phyloP scores from a whole-genome alignment of 2,797 vertebrate species.

The Spinibarbus caldwelli region DNA sequence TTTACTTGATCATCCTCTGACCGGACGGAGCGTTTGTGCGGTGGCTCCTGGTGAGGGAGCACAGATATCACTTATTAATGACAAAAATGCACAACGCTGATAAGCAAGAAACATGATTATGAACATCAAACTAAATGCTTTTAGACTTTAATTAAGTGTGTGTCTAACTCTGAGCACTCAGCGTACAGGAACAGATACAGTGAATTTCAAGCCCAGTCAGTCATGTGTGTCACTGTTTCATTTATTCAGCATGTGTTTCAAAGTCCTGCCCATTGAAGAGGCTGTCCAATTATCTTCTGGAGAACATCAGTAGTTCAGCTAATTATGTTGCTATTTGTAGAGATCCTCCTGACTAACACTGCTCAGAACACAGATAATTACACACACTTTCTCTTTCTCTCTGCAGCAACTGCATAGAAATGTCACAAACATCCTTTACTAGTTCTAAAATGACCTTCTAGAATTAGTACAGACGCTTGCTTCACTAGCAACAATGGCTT shows the following conservation, averaged over 20 bases:
- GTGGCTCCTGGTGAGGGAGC: not conserved
- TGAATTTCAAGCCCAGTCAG: not conserved
- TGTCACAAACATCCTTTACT: too few species aligned
- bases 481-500: not conserved
- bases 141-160: not conserved
- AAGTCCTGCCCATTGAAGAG: not conserved
- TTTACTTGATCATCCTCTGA: not conserved
- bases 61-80: not conserved
- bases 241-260: not conserved
- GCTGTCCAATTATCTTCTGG: not conserved
- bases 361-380: not conserved
- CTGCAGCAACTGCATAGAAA: not conserved
- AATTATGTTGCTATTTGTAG: not conserved
- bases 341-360: not conserved
- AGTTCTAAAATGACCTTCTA: not conserved
- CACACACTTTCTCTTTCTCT: not conserved
- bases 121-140: constrained; percentile 1
- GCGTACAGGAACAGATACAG: not conserved
- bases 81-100: not conserved
- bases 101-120: not conserved
- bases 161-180: not conserved
- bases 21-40: not conserved
- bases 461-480: not conserved
- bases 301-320: not conserved
- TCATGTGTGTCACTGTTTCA: not conserved